Base-by-base conservation (phyloP, 1,140 invertebrate genomes). In the Drosophila pectinifera region DNA sequence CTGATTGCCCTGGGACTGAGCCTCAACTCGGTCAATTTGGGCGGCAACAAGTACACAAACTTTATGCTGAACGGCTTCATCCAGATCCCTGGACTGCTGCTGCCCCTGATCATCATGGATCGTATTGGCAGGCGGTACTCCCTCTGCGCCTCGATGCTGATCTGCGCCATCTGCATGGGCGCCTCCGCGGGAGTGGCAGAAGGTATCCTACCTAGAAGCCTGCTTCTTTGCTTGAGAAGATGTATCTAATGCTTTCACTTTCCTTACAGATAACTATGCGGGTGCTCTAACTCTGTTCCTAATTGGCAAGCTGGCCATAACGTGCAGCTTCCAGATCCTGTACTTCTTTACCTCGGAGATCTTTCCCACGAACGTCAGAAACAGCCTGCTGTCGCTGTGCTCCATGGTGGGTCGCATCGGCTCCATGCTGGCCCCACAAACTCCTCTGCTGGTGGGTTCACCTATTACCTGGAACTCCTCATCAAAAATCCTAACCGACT, bases 1-100 rank as follows among this genome's bases (percentile, higher is more conserved):
- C 95, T 97, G 79, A 94, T 97, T 5, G 97, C 96, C 80, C 96
- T 97, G 90, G 97, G 96, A 0, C 90, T 97, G 13, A 96, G 96
- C n/a, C 94, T 97, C 41, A 96, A 96, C 84, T 95, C 96, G 0
- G 96, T 96, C 3, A 93, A 95, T 54, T 93, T 97, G 39, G 94
- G 94, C 1, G 96, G 96, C 22, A 95, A 96, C 84, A 95, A 94
- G 80, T 96, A 96, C 90, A 90, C 93, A 4, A 95, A 96, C 90
- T 96, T 96, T 75, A 95, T 95, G 51, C 91, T 96, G 2, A 95
- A 95, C 58, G 94, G 95, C 58, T 84, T 94, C n/a, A 94, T 96
- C 48, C 96, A 96, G 91, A 94, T 96, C 51, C 96, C 96, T 8
- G 95, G 94, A 0, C 96, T 96, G 54, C 91, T 95, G 34, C 79